These are phyloP conservation scores for Drepana arcuata DNA, from an alignment of 1,140 invertebrate species.

Conservation along the genomic window DNA sequence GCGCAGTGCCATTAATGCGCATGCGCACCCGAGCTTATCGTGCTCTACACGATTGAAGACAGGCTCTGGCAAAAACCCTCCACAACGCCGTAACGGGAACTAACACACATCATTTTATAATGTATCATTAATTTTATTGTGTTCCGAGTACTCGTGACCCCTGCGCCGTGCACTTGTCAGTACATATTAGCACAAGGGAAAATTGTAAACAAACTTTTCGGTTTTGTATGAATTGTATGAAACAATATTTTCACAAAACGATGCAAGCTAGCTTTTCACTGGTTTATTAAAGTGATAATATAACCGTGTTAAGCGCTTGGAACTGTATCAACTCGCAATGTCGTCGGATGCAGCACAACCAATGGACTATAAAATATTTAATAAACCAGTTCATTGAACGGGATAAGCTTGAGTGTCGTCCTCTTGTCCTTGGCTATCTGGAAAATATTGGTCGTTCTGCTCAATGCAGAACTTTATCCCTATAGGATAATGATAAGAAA, in stretches of 20 bases:
- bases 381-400: constrained; percentile 52
- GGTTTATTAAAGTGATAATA: no score
- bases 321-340: not conserved
- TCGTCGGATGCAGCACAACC: constrained; percentile 9
- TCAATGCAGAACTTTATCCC: no score
- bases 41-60: constrained; percentile 46
- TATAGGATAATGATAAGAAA: no score
- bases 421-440: constrained; percentile 9
- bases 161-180: no score
- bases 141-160: not conserved
- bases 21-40: constrained; percentile 57
- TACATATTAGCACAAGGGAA: no score
- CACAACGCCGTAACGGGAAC: constrained; percentile 39
- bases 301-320: not conserved
- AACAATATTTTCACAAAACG: no score
- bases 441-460: no score
- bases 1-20: constrained; percentile 31
- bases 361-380: constrained; percentile 49
- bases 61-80: constrained; percentile 52
- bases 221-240: no score
- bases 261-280: no score
- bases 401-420: constrained; percentile 20
- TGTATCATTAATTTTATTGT: constrained; percentile 10
- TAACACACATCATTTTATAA: constrained; percentile 29
- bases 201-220: no score